Base-by-base conservation (phyloP, 2,888 invertebrate species). In the Aradus depressus region DNA sequence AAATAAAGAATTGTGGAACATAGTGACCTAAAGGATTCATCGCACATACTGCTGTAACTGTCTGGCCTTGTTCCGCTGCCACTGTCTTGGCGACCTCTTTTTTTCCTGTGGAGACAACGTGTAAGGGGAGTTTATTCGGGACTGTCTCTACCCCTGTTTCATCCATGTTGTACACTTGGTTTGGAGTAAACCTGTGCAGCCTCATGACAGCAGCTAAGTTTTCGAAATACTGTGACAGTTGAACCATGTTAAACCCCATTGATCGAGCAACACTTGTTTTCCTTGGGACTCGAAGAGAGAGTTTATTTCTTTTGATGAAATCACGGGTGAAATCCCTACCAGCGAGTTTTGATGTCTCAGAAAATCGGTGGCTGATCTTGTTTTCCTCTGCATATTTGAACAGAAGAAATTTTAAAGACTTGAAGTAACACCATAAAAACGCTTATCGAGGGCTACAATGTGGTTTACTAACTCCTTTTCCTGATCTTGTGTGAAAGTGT, bases 1-100 rank as follows among this genome's bases (percentile, higher is more conserved):
- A 55, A 2, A 59, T 59, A 25, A 59, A 52, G 19, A 45, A 57
- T 16, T 53, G 55, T 19, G 57, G 55, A 14, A 57, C 32, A 39
- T 38, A 44, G 25, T 51, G 21, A 10, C 57, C 54, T 3, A 32
- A 31, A 5, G 38, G 51, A 48, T 16, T 49, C 42, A 51, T 50
- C 35, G 45, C 34, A 50, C 45, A 59, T 3, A 43, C 51, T 39
- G 45, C 54, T 22, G 56, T 50, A 3, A 59, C 53, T 19, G 52
- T 54, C 41, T 50, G 44, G 3, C 53, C 51, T 52, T 32, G 49
- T 39, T 57, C 57, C 26, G 53, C 56, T 12, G 54, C 34, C 6
- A 52, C 49, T 3, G 52, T 19, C 44, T 56, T 56, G 5, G 28
- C 42, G 10, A 57, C 55, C 23, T 57, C 52, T 44, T 45, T 53